Evolutionary conservation across 1,140 invertebrate species (phyloP).

Genomic region (Matsumurasca onukii): DNA sequence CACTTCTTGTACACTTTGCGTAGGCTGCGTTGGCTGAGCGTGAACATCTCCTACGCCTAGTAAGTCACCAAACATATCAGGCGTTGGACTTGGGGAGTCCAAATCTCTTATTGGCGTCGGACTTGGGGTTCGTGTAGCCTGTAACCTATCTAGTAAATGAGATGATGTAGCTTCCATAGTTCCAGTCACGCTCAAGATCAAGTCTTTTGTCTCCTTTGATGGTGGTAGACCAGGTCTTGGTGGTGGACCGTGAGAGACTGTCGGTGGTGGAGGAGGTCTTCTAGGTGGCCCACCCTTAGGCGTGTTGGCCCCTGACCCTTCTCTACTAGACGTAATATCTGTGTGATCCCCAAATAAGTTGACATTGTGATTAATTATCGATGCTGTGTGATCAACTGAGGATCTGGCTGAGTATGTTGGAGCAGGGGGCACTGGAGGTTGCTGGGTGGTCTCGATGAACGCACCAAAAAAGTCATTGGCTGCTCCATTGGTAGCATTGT

Average conservation of each 20-base stretch:
- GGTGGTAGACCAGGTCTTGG: conserved; percentile 58
- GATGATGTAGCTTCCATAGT: conserved; percentile 86
- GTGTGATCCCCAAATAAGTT: conserved; percentile 28
- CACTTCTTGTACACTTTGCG: conserved; percentile 34
- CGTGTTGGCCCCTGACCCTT: conserved; percentile 30
- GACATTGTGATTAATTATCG: conserved; percentile 24
- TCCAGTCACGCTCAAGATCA: conserved; percentile 81
- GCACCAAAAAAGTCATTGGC: conserved; percentile 28
- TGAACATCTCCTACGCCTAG: conserved; percentile 55
- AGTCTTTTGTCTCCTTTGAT: conserved; percentile 76
- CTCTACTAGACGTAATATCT: not conserved
- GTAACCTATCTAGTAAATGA: conserved; percentile 75
- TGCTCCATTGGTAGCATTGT: not conserved
- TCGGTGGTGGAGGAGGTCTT: conserved; percentile 49
- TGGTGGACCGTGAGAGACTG: no score
- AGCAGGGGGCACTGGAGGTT: not conserved
- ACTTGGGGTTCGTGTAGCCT: conserved; percentile 77
- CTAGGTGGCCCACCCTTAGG: conserved; percentile 43
- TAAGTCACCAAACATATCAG: conserved; percentile 68
- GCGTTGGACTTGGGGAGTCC: conserved; percentile 81
- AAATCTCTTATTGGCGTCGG: conserved; percentile 75
- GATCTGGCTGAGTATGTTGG: not conserved
- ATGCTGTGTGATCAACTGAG: conserved; percentile 2
- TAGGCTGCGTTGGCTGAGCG: conserved; percentile 36
- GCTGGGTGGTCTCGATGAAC: not conserved